phyloP scores from a whole-genome alignment of 2,797 vertebrate genomes.

The Semaprochilodus insignis region DNA sequence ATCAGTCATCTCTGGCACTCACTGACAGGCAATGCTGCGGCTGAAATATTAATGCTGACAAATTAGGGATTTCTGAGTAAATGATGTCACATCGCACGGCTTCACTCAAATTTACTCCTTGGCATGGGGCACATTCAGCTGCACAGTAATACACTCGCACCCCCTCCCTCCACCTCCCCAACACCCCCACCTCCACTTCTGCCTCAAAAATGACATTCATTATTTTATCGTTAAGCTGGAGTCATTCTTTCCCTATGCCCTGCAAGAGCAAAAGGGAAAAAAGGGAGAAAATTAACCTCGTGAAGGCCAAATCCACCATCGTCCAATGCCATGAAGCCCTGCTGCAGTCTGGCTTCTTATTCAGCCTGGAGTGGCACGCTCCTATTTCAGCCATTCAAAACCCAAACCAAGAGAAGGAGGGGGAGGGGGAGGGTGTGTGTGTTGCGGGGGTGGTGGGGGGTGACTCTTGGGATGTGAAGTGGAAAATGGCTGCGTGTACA shows the following conservation, averaged over 20 bases:
- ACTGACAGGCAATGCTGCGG: slow-evolving; percentile 94
- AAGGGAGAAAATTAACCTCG: slow-evolving; percentile 53
- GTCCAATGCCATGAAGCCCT: slow-evolving; percentile 43
- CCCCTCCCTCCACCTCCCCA: slow-evolving; percentile 43
- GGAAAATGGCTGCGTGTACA: slow-evolving; percentile 57
- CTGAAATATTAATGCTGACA: slow-evolving; percentile 99
- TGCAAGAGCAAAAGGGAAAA: slow-evolving; percentile 48
- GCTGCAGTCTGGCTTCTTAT: slow-evolving; percentile 52
- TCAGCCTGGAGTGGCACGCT: slow-evolving; percentile 28
- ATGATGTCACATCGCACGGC: slow-evolving; percentile 98
- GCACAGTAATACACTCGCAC: slow-evolving; percentile 71
- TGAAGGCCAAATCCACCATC: slow-evolving; percentile 58
- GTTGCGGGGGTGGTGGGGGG: not conserved
- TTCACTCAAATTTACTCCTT: slow-evolving; percentile 99
- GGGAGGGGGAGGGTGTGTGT: slow-evolving; percentile 19
- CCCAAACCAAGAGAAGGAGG: slow-evolving; percentile 6
- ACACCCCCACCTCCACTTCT: slow-evolving; percentile 54
- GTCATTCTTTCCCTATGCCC: slow-evolving; percentile 67
- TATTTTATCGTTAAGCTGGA: slow-evolving; percentile 79
- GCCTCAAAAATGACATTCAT: slow-evolving; percentile 77
- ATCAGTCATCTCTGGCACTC: slow-evolving; percentile 98
- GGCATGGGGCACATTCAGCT: slow-evolving; percentile 78
- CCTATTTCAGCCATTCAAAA: slow-evolving; percentile 40
- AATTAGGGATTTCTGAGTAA: slow-evolving; percentile 99
- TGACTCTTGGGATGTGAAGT: slow-evolving; percentile 49